Evolutionary conservation across 2,797 vertebrate genomes (phyloP).

Genomic region (Neosilurus mollespiculum): DNA sequence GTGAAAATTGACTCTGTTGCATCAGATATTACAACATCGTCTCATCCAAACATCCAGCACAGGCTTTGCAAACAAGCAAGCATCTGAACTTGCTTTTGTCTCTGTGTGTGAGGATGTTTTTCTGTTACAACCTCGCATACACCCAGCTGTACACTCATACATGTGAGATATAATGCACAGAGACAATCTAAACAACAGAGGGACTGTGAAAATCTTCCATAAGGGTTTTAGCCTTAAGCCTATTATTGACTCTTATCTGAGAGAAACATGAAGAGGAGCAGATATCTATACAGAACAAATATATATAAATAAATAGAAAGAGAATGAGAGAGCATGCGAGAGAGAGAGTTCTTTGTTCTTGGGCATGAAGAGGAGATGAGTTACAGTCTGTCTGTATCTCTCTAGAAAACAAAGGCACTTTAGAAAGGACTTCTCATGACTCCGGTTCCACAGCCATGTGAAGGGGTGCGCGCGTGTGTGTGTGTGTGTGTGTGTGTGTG

Average conservation of each 20-base stretch:
- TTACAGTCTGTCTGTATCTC: slow-evolving; percentile 49
- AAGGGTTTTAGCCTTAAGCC: slow-evolving; percentile 50
- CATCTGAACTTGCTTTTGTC: background rate
- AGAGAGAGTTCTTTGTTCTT: slow-evolving; percentile 62
- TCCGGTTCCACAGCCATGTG: slow-evolving; percentile 14
- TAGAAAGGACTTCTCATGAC: slow-evolving; percentile 34
- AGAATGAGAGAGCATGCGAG: background rate
- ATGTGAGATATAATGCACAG: slow-evolving; percentile 28
- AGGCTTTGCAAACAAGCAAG: background rate
- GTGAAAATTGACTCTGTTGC: slow-evolving; percentile 20
- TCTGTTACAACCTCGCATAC: slow-evolving; percentile 14
- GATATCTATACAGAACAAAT: slow-evolving; percentile 14
- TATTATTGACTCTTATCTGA: slow-evolving; percentile 46
- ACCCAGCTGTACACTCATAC: slow-evolving; percentile 13
- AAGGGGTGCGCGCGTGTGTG: slow-evolving; percentile 1
- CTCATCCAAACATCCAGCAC: background rate
- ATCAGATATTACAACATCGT: slow-evolving; percentile 25
- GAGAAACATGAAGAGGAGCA: slow-evolving; percentile 42
- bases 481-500: background rate
- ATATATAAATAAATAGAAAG: slow-evolving; percentile 17
- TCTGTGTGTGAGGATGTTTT: background rate
- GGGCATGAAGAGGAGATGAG: slow-evolving; percentile 34
- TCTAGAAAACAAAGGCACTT: slow-evolving; percentile 48
- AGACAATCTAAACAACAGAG: slow-evolving; percentile 27
- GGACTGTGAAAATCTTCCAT: slow-evolving; percentile 32